Evolutionary conservation across 2,797 vertebrate genomes (phyloP).

Genomic region (Euthynnus affinis): DNA sequence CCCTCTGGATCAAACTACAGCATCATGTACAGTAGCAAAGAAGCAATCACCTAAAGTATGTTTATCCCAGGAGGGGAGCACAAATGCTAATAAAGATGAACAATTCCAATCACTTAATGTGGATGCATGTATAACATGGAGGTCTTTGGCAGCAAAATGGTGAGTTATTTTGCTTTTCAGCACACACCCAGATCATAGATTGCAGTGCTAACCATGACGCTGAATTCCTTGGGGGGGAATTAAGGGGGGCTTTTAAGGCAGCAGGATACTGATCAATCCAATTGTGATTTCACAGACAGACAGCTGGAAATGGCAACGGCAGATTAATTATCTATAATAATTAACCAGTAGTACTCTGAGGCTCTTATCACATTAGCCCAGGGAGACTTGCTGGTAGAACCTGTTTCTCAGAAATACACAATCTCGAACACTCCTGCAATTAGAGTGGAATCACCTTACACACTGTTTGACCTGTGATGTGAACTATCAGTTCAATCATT

Average conservation of each 20-base stretch:
- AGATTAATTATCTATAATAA: slow-evolving; percentile 73
- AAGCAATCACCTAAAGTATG: slow-evolving; percentile 81
- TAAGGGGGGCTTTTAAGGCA: slow-evolving; percentile 55
- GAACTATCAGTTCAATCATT: slow-evolving; percentile 40
- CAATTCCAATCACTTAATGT: slow-evolving; percentile 82
- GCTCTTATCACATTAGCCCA: slow-evolving; percentile 35
- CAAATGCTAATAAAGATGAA: slow-evolving; percentile 78
- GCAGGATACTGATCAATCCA: slow-evolving; percentile 58
- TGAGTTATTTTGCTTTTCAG: slow-evolving; percentile 59
- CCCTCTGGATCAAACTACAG: slow-evolving; percentile 74
- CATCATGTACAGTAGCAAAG: slow-evolving; percentile 67
- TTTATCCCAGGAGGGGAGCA: slow-evolving; percentile 66
- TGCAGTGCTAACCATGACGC: slow-evolving; percentile 23
- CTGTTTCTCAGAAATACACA: slow-evolving; percentile 22
- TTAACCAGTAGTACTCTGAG: slow-evolving; percentile 55
- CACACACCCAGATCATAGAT: slow-evolving; percentile 42
- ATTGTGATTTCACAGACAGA: slow-evolving; percentile 58
- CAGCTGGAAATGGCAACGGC: slow-evolving; percentile 41
- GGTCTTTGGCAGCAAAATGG: slow-evolving; percentile 51
- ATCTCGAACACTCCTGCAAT: slow-evolving; percentile 1
- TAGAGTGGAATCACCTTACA: background rate
- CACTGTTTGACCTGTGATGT: slow-evolving; percentile 21
- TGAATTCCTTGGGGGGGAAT: slow-evolving; percentile 44
- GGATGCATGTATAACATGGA: slow-evolving; percentile 33
- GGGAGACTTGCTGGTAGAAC: slow-evolving; percentile 32